Evolutionary conservation across 2,888 invertebrate species (phyloP).

Genomic region (Pyrrhosoma nymphula): DNA sequence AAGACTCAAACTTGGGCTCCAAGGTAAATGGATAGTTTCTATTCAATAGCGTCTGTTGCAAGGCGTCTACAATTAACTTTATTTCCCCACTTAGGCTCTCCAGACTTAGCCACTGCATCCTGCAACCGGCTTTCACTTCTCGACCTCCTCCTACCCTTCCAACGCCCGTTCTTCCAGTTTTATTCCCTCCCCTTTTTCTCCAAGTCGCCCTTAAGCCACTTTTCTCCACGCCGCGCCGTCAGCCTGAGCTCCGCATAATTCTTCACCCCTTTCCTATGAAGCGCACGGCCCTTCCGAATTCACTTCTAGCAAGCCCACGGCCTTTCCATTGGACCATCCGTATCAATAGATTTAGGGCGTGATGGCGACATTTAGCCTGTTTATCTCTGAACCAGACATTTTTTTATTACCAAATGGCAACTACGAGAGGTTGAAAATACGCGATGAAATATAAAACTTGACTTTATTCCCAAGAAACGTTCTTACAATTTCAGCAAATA

Average conservation of each 20-base stretch:
- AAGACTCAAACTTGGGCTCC: too few relatives aligned
- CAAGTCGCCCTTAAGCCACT: not conserved
- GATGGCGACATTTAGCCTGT: slow-evolving; percentile 5
- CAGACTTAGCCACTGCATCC: too few relatives aligned
- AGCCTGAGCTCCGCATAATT: too few relatives aligned
- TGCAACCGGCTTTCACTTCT: too few relatives aligned
- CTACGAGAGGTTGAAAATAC: not conserved
- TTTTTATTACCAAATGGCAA: not conserved
- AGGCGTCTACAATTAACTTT: too few relatives aligned
- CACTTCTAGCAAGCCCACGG: not conserved
- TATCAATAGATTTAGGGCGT: not conserved
- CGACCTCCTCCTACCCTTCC: too few relatives aligned
- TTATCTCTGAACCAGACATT: not conserved
- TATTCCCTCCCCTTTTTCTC: not conserved
- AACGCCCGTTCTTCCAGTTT: too few relatives aligned
- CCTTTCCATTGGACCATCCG: not conserved
- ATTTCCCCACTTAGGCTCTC: too few relatives aligned
- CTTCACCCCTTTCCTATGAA: not conserved
- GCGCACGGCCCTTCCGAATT: not conserved
- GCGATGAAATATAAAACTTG: not conserved
- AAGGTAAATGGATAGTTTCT: too few relatives aligned
- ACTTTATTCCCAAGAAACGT: too few relatives aligned
- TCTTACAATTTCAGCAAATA: too few relatives aligned
- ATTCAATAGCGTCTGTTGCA: too few relatives aligned
- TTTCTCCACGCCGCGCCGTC: not conserved